Evolutionary conservation across 2,113 vertebrate species (phyloP), one percentile per base, ranked within the genome.

Genomic region (Percopsis transmontana): DNA sequence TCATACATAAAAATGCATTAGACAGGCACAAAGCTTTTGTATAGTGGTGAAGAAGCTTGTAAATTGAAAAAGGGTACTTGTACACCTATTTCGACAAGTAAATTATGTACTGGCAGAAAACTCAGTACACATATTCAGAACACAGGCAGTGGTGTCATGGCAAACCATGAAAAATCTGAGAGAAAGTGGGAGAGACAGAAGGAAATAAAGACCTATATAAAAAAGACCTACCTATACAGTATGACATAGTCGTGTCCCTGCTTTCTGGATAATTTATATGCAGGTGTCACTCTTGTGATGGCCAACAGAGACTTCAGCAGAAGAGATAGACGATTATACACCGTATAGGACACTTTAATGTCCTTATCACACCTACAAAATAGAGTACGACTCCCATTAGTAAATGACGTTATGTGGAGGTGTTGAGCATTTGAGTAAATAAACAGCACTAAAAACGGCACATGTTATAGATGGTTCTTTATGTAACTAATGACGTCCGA

Each of bases 211-310:
- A 7, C 27, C 27, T 33, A 33, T 33, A 33, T 5, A 27, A 21
- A 20, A 19, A 8, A 7, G 4, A 27, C 66, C 86, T 91, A 98
- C 97, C 97, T 97, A 91, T 99, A 99, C 59, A 99, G 77, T 81
- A 99, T 99, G 81, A 99, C 97, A 66, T 98, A 99, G 86, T 99
- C 97, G 39, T 98, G 97, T 41, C 97, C 97, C 88, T 99, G 97
- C 83, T 97, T 98, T 76, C 97, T 93, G 76, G 97, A 99, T 41
- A 99, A 93, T 70, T 98, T 96, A 63, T 99, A 99, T 74, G 97
- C 96, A 21, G 97, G 97, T 14, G 97, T 99, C 68, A 99, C 97
- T 85, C 97, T 95, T 40, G 97, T 98, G 85, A 99, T 96, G 50
- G 97, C 96, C 85, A 99, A 93, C 70, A 99, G 93, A 79, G 97